Evolutionary conservation across 2,113 vertebrate species (phyloP).

Genomic region (Sterna hirundo): DNA sequence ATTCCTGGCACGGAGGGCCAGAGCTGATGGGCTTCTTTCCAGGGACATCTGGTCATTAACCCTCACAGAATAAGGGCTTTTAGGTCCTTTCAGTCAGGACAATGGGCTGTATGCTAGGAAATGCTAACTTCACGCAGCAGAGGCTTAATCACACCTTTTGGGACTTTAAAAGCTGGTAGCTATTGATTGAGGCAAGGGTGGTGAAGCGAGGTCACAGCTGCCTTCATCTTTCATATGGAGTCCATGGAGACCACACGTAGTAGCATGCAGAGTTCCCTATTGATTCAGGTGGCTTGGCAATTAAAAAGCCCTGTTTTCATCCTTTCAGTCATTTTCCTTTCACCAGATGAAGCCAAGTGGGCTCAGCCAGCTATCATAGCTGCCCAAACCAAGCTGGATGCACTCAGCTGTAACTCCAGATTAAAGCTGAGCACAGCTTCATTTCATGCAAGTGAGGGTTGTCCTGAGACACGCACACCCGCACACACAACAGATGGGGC

Average conservation of each 20-base stretch:
- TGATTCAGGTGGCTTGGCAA: conserved; percentile 47
- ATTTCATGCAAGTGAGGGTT: background rate
- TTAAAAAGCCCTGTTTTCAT: conserved; percentile 31
- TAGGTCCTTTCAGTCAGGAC: conserved; percentile 42
- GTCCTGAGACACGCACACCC: background rate
- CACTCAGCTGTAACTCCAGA: background rate
- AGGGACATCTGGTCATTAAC: conserved; percentile 63
- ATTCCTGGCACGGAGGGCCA: background rate
- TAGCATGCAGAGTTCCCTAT: conserved; percentile 7
- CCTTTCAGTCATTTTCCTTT: conserved; percentile 14
- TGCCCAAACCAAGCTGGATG: background rate
- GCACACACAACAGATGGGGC: background rate
- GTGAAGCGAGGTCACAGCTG: conserved; percentile 53
- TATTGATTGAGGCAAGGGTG: conserved; percentile 57
- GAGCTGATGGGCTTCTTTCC: conserved; percentile 31
- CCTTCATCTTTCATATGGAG: conserved; percentile 31
- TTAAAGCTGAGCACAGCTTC: background rate
- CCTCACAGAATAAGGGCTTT: conserved; percentile 17
- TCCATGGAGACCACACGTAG: conserved; percentile 51
- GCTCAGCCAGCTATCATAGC: background rate
- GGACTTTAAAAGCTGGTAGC: conserved; percentile 43
- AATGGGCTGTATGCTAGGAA: conserved; percentile 28
- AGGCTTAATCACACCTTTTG: conserved; percentile 66
- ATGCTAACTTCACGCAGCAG: background rate
- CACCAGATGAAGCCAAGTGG: conserved; percentile 21